These are phyloP conservation scores for Caranx melampygus DNA, from an alignment of 2,113 vertebrate species.

Conservation along the genomic window DNA sequence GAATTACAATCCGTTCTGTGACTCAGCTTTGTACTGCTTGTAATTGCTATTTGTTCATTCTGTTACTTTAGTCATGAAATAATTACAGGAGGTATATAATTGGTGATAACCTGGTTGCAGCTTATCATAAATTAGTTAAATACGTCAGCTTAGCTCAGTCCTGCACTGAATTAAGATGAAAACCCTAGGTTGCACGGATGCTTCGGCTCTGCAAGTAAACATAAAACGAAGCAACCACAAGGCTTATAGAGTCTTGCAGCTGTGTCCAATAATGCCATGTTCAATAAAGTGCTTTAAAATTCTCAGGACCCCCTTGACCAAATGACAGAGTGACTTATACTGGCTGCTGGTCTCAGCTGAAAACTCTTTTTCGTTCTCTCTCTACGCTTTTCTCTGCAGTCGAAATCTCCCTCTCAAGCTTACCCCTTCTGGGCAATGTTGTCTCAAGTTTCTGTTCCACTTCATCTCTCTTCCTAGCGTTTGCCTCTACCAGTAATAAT, in stretches of 20 bases:
- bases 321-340: constrained; percentile 39
- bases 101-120: constrained; percentile 12
- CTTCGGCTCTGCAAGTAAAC: constrained; percentile 26
- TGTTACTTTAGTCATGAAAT: not conserved
- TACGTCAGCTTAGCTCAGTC: not conserved
- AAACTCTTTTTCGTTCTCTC: constrained; percentile 23
- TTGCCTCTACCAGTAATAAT: constrained; percentile 67
- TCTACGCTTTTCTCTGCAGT: constrained; percentile 40
- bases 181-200: not conserved
- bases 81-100: constrained; percentile 2
- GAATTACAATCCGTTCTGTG: not conserved
- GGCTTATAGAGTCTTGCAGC: constrained; percentile 23
- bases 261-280: constrained; percentile 27
- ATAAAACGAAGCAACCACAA: not conserved
- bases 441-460: constrained; percentile 67
- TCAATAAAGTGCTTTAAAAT: constrained; percentile 43
- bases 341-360: constrained; percentile 41
- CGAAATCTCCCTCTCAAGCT: constrained; percentile 42
- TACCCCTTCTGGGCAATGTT: constrained; percentile 58
- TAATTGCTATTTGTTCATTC: not conserved
- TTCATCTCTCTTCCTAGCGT: constrained; percentile 56
- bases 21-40: not conserved
- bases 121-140: not conserved
- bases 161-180: constrained; percentile 7
- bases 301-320: constrained; percentile 38